Evolutionary conservation across 2,888 invertebrate genomes (phyloP).

Genomic region (Synanthedon vespiformis): DNA sequence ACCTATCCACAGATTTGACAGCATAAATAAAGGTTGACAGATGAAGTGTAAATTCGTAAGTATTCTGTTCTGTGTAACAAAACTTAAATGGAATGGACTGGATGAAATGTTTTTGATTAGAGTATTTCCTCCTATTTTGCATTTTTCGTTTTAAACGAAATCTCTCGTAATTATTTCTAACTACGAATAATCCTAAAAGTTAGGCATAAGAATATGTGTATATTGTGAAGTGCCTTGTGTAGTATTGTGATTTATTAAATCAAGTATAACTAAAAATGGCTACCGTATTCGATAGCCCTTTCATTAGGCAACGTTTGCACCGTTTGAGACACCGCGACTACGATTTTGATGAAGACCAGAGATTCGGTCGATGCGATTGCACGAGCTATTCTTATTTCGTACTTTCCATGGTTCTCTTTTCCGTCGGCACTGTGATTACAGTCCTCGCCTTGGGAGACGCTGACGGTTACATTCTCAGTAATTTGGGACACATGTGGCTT

Average conservation of each 20-base stretch:
- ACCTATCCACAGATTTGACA: too few species aligned
- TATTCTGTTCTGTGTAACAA: too few species aligned
- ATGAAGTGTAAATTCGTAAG: too few species aligned
- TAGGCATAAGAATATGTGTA: not conserved
- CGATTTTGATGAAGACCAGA: constrained; percentile 70
- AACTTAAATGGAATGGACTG: too few species aligned
- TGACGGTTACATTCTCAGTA: constrained; percentile 71
- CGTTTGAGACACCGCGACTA: constrained; percentile 70
- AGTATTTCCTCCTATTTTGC: too few species aligned
- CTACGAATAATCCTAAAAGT: too few species aligned
- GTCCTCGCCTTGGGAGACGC: constrained; percentile 73
- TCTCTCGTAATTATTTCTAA: too few species aligned
- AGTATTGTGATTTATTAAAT: not conserved
- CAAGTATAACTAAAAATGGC: constrained; percentile 54
- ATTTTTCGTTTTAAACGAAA: too few species aligned
- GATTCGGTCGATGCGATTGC: constrained; percentile 75
- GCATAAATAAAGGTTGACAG: too few species aligned
- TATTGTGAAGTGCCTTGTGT: not conserved
- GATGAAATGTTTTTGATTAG: too few species aligned
- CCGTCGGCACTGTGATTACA: constrained; percentile 74
- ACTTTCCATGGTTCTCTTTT: constrained; percentile 72
- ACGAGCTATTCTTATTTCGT: constrained; percentile 75
- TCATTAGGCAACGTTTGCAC: constrained; percentile 71
- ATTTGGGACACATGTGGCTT: constrained; percentile 77
- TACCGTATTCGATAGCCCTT: constrained; percentile 74